A percentile compares a stretch with the other conserved stretches of the same genome.
Conservation (phyloP, 1,140 invertebrate genomes). For the Scaptodrosophila lebanonensis region DNA sequence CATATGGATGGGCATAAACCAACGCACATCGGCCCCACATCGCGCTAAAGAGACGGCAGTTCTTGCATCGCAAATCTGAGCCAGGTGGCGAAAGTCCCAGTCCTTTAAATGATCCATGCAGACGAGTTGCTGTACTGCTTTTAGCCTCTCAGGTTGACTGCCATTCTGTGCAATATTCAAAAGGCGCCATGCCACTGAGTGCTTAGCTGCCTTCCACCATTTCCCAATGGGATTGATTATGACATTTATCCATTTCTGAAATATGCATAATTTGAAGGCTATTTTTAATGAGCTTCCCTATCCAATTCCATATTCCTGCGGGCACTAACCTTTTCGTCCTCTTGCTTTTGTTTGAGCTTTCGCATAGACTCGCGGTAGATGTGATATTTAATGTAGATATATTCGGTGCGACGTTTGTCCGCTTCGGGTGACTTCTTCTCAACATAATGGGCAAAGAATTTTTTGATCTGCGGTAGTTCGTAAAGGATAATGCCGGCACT, state of each 20-base stretch:
- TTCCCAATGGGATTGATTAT: slow-evolving; percentile 76
- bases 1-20: slow-evolving; percentile 78
- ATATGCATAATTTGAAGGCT: no score
- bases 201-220: slow-evolving; percentile 78
- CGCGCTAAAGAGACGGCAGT: slow-evolving; percentile 82
- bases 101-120: slow-evolving; percentile 77
- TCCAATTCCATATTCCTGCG: background rate
- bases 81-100: slow-evolving; percentile 82
- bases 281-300: background rate
- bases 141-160: slow-evolving; percentile 72
- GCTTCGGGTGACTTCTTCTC: slow-evolving; percentile 52
- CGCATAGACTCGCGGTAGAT: slow-evolving; percentile 76
- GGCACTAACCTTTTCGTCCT: slow-evolving; percentile 57
- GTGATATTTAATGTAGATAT: slow-evolving; percentile 76
- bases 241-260: slow-evolving; percentile 71
- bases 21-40: slow-evolving; percentile 78
- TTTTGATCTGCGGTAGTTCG: slow-evolving; percentile 55
- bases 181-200: slow-evolving; percentile 78
- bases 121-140: slow-evolving; percentile 77
- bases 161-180: slow-evolving; percentile 76
- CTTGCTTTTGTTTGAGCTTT: slow-evolving; percentile 63
- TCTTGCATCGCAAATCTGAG: slow-evolving; percentile 82
- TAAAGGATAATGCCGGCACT: slow-evolving; percentile 68
- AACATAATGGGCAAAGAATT: slow-evolving; percentile 57
- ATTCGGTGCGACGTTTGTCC: slow-evolving; percentile 71